phyloP scores from a whole-genome alignment of 2,113 vertebrate species.

The Danionella cerebrum region DNA sequence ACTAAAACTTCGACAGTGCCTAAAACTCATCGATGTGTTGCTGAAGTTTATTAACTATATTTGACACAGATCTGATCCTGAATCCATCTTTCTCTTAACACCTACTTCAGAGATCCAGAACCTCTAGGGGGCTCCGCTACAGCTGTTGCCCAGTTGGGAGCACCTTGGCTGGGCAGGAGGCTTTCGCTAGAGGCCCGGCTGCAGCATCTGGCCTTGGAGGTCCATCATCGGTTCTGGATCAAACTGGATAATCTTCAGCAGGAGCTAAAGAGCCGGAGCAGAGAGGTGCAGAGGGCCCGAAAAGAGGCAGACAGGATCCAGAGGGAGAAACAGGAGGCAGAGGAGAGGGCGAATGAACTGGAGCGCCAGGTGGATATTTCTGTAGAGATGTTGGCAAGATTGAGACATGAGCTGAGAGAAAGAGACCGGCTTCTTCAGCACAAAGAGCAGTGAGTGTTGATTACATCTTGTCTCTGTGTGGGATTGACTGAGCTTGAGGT shows the following conservation, averaged over 20 bases:
- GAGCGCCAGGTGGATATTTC: conserved; percentile 54
- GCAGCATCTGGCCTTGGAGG: conserved; percentile 43
- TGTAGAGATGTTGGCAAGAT: conserved; percentile 51
- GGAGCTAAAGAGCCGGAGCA: conserved; percentile 49
- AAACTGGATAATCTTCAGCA: conserved; percentile 43
- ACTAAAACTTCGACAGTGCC: too few relatives aligned
- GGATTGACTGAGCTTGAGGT: too few relatives aligned
- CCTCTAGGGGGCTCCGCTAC: neutral
- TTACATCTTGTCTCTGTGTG: too few relatives aligned
- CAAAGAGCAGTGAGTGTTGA: conserved; percentile 50
- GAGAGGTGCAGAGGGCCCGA: conserved; percentile 44
- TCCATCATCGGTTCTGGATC: conserved; percentile 52
- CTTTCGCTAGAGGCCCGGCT: conserved; percentile 36
- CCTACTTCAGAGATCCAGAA: neutral
- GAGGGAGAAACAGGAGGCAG: conserved; percentile 51
- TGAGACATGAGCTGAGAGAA: conserved; percentile 47
- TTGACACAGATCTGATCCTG: too few relatives aligned
- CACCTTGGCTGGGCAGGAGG: conserved; percentile 18
- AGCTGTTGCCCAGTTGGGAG: neutral
- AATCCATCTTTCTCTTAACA: too few relatives aligned
- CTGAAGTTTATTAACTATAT: too few relatives aligned
- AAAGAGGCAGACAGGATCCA: conserved; percentile 41
- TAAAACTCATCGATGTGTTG: too few relatives aligned
- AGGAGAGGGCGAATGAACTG: conserved; percentile 47
- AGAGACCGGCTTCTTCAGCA: conserved; percentile 49